A percentile compares a stretch with the other conserved stretches of the same genome.
Conservation (phyloP, 2,113 vertebrate species). For the Strix aluco region DNA sequence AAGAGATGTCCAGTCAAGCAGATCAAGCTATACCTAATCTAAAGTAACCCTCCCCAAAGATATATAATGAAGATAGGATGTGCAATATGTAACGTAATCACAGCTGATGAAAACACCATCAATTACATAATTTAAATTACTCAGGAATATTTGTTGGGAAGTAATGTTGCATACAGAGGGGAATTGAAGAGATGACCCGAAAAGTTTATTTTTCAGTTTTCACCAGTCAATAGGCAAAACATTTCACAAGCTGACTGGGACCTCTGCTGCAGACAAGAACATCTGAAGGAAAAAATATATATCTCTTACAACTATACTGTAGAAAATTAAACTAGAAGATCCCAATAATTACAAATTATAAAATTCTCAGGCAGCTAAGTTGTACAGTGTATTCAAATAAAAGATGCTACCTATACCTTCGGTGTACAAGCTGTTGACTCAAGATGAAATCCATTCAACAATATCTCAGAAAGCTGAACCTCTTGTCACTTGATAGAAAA, state of each 20-base stretch:
- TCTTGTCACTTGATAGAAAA: background rate
- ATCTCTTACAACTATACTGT: background rate
- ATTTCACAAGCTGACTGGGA: background rate
- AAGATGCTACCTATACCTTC: background rate
- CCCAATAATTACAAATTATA: background rate
- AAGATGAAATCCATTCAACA: background rate
- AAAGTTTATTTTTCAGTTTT: constrained; percentile 14
- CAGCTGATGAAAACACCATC: background rate
- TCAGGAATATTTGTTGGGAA: background rate
- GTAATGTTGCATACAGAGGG: background rate
- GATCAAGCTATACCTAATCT: background rate
- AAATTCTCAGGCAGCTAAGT: background rate
- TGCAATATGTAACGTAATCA: background rate
- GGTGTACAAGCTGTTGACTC: background rate
- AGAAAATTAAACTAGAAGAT: background rate
- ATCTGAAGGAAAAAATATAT: background rate
- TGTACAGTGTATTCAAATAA: background rate
- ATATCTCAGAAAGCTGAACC: background rate
- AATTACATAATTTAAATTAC: background rate
- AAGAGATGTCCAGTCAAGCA: background rate
- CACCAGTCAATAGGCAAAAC: background rate
- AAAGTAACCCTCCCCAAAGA: background rate
- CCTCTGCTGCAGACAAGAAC: background rate
- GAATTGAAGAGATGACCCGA: background rate
- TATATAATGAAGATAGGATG: background rate